Conservation (phyloP, 53 echinoderm and acorn worm species). For the Patiria pectinifera region DNA sequence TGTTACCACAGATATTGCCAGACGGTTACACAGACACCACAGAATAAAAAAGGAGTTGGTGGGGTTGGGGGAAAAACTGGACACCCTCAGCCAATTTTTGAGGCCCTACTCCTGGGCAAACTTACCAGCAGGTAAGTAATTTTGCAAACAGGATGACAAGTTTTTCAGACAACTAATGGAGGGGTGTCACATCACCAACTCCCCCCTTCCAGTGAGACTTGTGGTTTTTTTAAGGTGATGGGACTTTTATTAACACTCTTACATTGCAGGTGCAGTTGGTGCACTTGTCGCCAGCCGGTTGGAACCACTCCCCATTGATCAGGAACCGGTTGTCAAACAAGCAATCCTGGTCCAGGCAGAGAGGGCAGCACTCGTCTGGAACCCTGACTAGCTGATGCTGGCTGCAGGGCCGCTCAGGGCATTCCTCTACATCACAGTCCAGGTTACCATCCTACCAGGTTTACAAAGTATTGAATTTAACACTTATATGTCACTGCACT, state of each 20-base stretch:
- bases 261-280: constrained; percentile 74
- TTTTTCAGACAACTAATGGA: too few species aligned
- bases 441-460: constrained; percentile 63
- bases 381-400: constrained; percentile 55
- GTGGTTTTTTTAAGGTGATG: neutral
- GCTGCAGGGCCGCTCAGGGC: constrained; percentile 61
- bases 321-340: constrained; percentile 75
- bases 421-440: constrained; percentile 64
- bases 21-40: too few species aligned
- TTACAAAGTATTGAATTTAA: neutral
- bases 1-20: too few species aligned
- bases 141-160: too few species aligned
- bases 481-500: neutral
- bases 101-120: too few species aligned
- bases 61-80: too few species aligned
- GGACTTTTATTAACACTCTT: neutral
- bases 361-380: constrained; percentile 81
- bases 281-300: constrained; percentile 65
- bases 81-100: too few species aligned
- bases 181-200: too few species aligned
- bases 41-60: too few species aligned
- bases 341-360: constrained; percentile 69
- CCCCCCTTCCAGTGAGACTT: neutral
- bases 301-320: constrained; percentile 54
- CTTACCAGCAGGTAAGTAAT: too few species aligned